A percentile compares a stretch with the other conserved stretches of the same genome.
Evolutionary conservation across 2,797 vertebrate species (phyloP).

Genomic region (Poeciliopsis infans): DNA sequence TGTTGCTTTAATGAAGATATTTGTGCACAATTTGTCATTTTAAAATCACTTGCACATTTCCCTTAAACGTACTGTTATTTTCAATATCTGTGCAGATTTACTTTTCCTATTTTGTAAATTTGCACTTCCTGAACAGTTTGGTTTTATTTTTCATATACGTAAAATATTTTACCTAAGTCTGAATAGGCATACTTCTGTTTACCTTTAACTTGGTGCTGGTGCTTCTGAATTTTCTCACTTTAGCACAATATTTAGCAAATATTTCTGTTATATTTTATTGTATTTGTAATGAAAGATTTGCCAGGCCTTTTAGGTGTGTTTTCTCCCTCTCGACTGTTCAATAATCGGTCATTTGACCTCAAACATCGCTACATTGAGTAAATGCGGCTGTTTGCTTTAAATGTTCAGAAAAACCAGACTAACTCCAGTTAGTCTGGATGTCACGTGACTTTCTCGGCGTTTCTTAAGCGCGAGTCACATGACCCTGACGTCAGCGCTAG

Average conservation of each 20-base stretch:
- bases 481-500: slow-evolving; percentile 40
- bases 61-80: not conserved
- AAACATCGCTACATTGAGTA: not conserved
- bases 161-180: not conserved
- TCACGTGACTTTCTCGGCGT: slow-evolving; percentile 64
- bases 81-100: not conserved
- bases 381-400: not conserved
- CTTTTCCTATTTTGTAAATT: not conserved
- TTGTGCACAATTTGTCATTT: not conserved
- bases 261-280: not conserved
- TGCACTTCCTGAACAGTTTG: not conserved
- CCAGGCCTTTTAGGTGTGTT: not conserved
- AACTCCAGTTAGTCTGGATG: not conserved
- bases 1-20: not conserved
- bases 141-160: not conserved
- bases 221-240: not conserved
- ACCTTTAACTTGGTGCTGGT: not conserved
- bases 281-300: not conserved
- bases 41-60: not conserved
- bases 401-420: not conserved
- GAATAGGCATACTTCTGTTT: not conserved
- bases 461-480: slow-evolving; percentile 65
- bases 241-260: not conserved
- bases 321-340: not conserved
- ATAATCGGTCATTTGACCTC: not conserved